A percentile compares a stretch with the other conserved stretches of the same genome.
These are phyloP conservation scores for Leptoteleia sp. DNA, from an alignment of 1,140 invertebrate species.

Conservation along the genomic window DNA sequence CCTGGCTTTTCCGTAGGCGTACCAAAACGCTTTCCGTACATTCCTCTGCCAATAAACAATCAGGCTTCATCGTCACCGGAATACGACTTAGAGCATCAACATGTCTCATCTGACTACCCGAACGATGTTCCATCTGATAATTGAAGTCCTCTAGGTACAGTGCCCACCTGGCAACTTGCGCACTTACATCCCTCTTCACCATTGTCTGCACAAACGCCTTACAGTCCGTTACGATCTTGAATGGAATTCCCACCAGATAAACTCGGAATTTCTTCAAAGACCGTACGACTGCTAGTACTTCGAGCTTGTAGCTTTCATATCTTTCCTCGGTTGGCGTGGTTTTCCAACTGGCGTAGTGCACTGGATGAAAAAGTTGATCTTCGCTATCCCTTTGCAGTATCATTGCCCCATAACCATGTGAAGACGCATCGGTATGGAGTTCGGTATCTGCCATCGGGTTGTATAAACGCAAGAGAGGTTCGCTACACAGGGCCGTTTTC, in stretches of 20 bases:
- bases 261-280: constrained; percentile 63
- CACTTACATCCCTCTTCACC: constrained; percentile 63
- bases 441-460: no score
- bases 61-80: no score
- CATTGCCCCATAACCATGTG: no score
- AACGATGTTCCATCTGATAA: constrained; percentile 56
- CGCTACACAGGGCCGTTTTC: no score
- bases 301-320: constrained; percentile 67
- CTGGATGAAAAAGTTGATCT: constrained; percentile 63
- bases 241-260: neutral
- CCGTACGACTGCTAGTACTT: constrained; percentile 61
- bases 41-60: no score
- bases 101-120: constrained; percentile 61
- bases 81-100: constrained; percentile 68
- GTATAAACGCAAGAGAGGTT: no score
- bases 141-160: constrained; percentile 69
- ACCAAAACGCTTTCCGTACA: no score
- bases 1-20: no score
- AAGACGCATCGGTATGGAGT: no score
- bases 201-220: constrained; percentile 38
- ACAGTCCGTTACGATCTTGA: constrained; percentile 67
- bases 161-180: constrained; percentile 53
- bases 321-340: constrained; percentile 65
- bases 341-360: constrained; percentile 68
- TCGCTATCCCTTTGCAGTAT: neutral